Evolutionary conservation across 1,140 invertebrate genomes (phyloP), one percentile per base, ranked within the genome.

Genomic region (Chironomus tepperi): DNA sequence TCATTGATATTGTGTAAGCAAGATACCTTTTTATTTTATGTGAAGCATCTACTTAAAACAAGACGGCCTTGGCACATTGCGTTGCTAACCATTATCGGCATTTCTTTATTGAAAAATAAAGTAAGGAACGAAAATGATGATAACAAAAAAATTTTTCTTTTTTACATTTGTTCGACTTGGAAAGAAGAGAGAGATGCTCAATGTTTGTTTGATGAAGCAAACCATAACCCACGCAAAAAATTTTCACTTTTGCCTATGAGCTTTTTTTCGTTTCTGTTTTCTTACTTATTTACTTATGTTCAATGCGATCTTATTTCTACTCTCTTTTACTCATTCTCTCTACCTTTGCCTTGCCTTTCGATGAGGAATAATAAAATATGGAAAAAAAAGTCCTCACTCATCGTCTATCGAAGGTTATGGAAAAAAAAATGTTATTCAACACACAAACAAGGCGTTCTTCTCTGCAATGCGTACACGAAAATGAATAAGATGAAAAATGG

Each of bases 171-270:
- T 57, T 57, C 47, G 1, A n/a, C 10, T 9, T 57, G 5, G 24
- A 34, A 34, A 34, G 24, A 34, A 34, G 5, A 34, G 24, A 2
- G 5, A 34, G 5, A 34, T 34, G 24, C 47, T 12, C 47, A 57
- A 57, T 57, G 43, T 7, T 57, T 57, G 12, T 15, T n/a, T 57
- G 47, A 57, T 34, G 47, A 57, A 47, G 15, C 15, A 47, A 47
- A 57, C 47, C 47, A 57, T 57, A 57, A 57, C 47, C 47, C 47
- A 57, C 47, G 47, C 47, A 57, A 57, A 57, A 57, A n/a, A 12
- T 5, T 15, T 47, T 47, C 15, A 47, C 43, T 47, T 47, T 8
- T 47, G 43, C 43, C 43, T 47, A 10, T 10, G 8, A 47, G 15
- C 43, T 47, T 57, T 5, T 15, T 15, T n/a, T 57, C n/a, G 47